Evolutionary conservation across 2,797 vertebrate genomes (phyloP).

Genomic region (Pantherophis vulpinus): DNA sequence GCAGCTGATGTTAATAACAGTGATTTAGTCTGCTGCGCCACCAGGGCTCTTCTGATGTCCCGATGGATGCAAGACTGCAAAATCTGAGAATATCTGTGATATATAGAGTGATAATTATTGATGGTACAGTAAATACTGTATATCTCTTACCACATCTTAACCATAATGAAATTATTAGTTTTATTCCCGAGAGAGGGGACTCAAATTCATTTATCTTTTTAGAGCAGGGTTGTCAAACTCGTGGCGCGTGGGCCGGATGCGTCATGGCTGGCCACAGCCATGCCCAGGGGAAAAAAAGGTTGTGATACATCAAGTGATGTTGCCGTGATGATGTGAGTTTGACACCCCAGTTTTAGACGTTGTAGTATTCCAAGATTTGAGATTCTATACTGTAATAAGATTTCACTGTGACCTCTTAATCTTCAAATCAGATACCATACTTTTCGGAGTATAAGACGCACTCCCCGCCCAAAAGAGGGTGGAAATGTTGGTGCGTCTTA

Average conservation of each 20-base stretch:
- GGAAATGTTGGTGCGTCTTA: no score
- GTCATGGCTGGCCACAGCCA: no score
- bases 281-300: no score
- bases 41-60: not conserved
- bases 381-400: not conserved
- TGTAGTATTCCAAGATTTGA: not conserved
- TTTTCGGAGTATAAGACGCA: no score
- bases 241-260: accelerated
- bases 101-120: not conserved
- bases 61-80: not conserved
- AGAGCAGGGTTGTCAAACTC: not conserved
- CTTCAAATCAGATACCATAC: not conserved
- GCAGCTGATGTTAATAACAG: no score
- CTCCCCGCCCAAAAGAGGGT: no score
- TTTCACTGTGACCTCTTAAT: not conserved
- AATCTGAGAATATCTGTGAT: not conserved
- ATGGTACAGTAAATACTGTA: not conserved
- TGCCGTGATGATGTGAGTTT: no score
- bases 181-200: not conserved
- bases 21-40: no score
- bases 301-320: no score
- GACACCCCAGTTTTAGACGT: not conserved
- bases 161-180: not conserved
- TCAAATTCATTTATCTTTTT: not conserved
- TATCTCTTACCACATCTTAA: not conserved